Base-by-base conservation (phyloP, 37 sponge, comb jelly and placozoan genomes). In the Lycopodina hypogea region DNA sequence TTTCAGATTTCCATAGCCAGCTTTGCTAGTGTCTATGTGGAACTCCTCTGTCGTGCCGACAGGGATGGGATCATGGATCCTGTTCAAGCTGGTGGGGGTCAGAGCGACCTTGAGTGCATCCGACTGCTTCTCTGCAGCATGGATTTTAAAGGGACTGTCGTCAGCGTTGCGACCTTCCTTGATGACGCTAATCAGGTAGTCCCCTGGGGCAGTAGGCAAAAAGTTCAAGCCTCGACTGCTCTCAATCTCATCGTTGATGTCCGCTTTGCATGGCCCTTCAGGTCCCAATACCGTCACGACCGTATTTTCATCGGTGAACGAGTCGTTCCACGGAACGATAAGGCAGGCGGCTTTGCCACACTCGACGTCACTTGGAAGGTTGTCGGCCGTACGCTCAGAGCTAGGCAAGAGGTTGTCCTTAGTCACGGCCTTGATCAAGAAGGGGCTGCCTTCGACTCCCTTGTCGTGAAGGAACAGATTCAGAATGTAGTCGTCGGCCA, bases 1-100 rank as follows among this genome's bases (percentile, higher is more conserved):
- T 29, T 79, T 87, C 40, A 87, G 88, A 1, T 71, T 83, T 12
- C 87, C 85, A 12, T 76, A 76, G 4, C 94, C 94, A 59, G 91
- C 94, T 30, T 77, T 70, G 14, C 66, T 39, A 19, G 94, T 86
- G 60, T 89, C 73, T 39, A 88, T 85, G 9, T 79, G 35, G 75
- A 88, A 84, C 7, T 56, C 61, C 1, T 53, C 71, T 3, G 69
- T 63, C 26, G 82, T 77, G 36, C 80, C 81, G 72, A 82, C 56
- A 24, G 65, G 68, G 32, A 72, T 69, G 24, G 79, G 66, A 26
- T 74, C 71, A 23, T 26, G 56, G 33, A 88, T 69, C 14, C 30
- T 65, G 66, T 2, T 65, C 35, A 65, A 33, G 66, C 32, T 30
- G 2, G 17, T 30, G 26, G 66, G 7, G 7, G 24, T 71, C 67